Conservation (phyloP, 1,140 invertebrate genomes). For the Meloidogyne floridensis region DNA sequence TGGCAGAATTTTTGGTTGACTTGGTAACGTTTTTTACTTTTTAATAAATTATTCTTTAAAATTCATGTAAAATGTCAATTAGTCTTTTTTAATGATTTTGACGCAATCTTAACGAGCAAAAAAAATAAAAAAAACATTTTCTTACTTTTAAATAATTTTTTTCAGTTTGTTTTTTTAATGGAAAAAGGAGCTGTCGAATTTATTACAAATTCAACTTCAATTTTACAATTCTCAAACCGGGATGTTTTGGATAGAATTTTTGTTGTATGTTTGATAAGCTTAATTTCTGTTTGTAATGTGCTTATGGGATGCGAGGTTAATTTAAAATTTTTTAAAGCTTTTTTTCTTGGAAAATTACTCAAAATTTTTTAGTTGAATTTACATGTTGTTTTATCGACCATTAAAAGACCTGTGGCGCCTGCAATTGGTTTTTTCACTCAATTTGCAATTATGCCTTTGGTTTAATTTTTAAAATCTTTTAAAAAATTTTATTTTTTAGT, state of each 20-base stretch:
- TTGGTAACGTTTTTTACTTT: not conserved
- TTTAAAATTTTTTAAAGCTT: not conserved
- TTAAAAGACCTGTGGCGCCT: slow-evolving; percentile 80
- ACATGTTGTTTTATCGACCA: slow-evolving; percentile 73
- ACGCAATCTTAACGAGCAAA: not conserved
- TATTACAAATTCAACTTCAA: not conserved
- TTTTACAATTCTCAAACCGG: slow-evolving; percentile 53
- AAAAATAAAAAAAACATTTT: not conserved
- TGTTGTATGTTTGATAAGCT: slow-evolving; percentile 75
- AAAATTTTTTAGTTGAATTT: slow-evolving; percentile 65
- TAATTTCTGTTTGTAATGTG: slow-evolving; percentile 83
- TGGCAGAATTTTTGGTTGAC: not conserved
- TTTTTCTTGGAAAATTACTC: not conserved
- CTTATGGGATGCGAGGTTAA: slow-evolving; percentile 86
- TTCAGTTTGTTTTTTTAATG: not conserved
- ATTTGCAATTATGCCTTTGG: slow-evolving; percentile 85
- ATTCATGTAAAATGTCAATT: not conserved
- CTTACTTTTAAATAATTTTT: not conserved
- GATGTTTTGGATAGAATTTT: slow-evolving; percentile 77
- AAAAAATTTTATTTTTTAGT: slow-evolving; percentile 69
- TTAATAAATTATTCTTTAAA: not conserved
- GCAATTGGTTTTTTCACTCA: slow-evolving; percentile 80
- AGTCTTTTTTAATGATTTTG: not conserved
- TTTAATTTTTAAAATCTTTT: slow-evolving; percentile 65
- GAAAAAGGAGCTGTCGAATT: not conserved